phyloP scores from a whole-genome alignment of 2,113 vertebrate genomes.

The Solea senegalensis region DNA sequence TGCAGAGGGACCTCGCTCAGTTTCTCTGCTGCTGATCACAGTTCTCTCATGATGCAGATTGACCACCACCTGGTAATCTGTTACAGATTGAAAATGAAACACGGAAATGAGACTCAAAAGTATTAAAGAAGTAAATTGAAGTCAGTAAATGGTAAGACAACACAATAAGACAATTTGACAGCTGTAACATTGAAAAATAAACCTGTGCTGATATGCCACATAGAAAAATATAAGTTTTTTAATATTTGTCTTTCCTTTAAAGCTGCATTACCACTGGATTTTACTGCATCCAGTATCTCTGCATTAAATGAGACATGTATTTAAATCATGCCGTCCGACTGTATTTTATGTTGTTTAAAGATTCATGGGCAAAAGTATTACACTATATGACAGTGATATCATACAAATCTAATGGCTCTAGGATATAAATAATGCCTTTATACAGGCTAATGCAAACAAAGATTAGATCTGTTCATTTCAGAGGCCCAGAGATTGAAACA shows the following conservation, averaged over 20 bases:
- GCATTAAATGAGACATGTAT: no score
- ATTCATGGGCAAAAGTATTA: no score
- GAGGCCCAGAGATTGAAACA: constrained; percentile 58
- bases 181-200: no score
- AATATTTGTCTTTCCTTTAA: no score
- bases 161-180: not conserved
- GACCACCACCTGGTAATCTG: constrained; percentile 68
- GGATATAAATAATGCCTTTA: constrained; percentile 21
- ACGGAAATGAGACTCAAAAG: not conserved
- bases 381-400: constrained; percentile 39
- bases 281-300: no score
- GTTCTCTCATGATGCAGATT: constrained; percentile 65
- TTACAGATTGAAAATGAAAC: not conserved
- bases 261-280: no score
- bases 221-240: no score
- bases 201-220: no score
- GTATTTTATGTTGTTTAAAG: no score
- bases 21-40: constrained; percentile 71
- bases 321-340: no score
- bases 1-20: constrained; percentile 49
- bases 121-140: no score
- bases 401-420: constrained; percentile 37
- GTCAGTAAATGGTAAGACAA: not conserved
- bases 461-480: constrained; percentile 60
- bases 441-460: constrained; percentile 56